Base-by-base conservation (phyloP, 2,113 vertebrate species). In the Haemorhous mexicanus region DNA sequence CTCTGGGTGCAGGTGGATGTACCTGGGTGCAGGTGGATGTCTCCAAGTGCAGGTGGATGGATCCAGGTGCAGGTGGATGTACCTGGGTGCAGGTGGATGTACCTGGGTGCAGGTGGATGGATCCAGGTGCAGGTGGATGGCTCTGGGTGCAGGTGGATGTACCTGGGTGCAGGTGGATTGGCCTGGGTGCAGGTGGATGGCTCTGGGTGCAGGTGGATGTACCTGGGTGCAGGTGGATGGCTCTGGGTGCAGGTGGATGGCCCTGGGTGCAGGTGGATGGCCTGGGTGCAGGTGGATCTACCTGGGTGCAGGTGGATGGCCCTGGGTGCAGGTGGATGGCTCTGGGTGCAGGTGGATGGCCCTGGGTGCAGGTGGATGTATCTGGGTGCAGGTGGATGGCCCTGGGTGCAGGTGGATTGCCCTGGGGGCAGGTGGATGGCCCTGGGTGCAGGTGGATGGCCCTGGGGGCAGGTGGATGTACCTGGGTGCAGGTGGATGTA, bases 211-310 rank as follows among this genome's bases (percentile, higher is more conserved):
- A 2, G 50, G 2, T 2, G 52, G 33, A 13, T 32, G 30, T 1
- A 11, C 3, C 49, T 14, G 13, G 20, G 27, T 53, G 52, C 28
- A 14, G 4, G 28, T 37, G 26, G 18, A 0, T 2, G 55, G 11
- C 50, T 23, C 21, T 4, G 18, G 8, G 16, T 1, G 15, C 27
- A 52, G 50, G 28, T 2, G n/a, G 44, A 11, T 20, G 44, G 9
- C 21, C 32, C 17, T 3, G 5, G 6, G 24, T 2, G 30, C 30
- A 3, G 21, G 2, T 1, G 61, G 18, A 11, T 35, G 21, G 4
- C 39, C 26, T 4, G 10, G 4, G 17, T n/a, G 27, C 30, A 2
- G 21, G 46, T 21, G 20, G 43, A 18, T 47, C 32, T 61, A n/a
- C 33, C 24, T 5, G 19, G 4, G 33, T 2, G 52, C 52, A 32